Base-by-base conservation (phyloP, 2,888 invertebrate genomes). In the Eremobia ochroleuca region DNA sequence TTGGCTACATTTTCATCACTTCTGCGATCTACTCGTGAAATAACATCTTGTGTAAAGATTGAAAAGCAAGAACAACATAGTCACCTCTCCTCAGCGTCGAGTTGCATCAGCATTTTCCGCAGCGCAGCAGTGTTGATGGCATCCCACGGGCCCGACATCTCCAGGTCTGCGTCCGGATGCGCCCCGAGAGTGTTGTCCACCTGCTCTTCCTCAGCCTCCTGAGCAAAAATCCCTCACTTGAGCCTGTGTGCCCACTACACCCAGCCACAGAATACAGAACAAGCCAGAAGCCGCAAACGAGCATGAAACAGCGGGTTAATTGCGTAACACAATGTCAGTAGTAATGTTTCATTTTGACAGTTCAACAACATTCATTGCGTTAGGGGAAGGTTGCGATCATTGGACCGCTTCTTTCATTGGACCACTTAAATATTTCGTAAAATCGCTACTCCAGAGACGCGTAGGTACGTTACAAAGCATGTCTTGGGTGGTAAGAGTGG, bases 1-100 rank as follows among this genome's bases (percentile, higher is more conserved):
- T 46, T 34, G 18, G 8, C 8, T 46, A 34, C 46, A 46, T 64
- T 46, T n/a, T 34, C n/a, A 18, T 34, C 11, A 34, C 21, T n/a
- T 49, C 25, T 52, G 15, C 21, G 13, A 18, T 71, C 6, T 9
- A 37, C 21, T 4, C 13, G 2, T 28, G 2, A 65, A 65, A 34
- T 25, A 37, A 15, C 13, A 34, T 62, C 15, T 62, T 62, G 6
- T 34, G 21, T 34, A 11, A 25, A 61, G 31, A 52, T 34, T 31
- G 18, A 49, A 34, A 52, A 37, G 25, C 5, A 46, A 64, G 21
- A 31, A 62, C 13, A 55, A 37, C 46, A 43, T 43, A 37, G 43
- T 69, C 76, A 97, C 97, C 96, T 95, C 62, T 97, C 96, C 31
- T 96, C 96, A 67, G 93, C 91, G 71, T 96, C 96, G 0, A 97